Evolutionary conservation across 2,113 vertebrate species (phyloP), one percentile per base, ranked within the genome.

Genomic region (Abramis brama): DNA sequence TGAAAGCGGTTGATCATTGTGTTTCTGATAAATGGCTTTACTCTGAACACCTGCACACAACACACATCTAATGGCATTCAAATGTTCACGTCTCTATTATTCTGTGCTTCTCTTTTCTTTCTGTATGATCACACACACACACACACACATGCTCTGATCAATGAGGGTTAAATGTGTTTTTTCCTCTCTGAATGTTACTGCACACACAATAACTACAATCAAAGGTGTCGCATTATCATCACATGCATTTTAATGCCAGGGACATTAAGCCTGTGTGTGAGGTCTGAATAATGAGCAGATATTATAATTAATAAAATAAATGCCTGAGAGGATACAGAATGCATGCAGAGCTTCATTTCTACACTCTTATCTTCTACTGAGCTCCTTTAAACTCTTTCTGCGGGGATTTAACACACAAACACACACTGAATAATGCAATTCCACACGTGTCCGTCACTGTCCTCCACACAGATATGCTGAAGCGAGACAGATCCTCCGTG

Each of bases 21-120:
- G 15, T 10, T 11, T 43, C 59, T 33, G 23, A 36, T 75, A 55
- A 55, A 85, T 47, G 70, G 80, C 76, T 81, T 73, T 62, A 59
- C 68, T n/a, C 77, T 4, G 57, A 50, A 85, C 86, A 87, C 86
- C 86, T 85, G 86, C 82, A 68, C 77, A 78, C 15, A 12, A 62
- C 60, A 62, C 60, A 74, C 71, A 27, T 78, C 60, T 57, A 17
- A 85, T 36, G 79, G 87, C 79, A 85, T 88, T 75, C 79, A 71
- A 19, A 62, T 64, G 36, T 12, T 60, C 57, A 43, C 4, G 47
- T 2, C 64, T 3, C 82, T 73, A 57, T 85, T 77, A 47, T 82
- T 66, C 59, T 12, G 8, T 19, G 6, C 64, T 1, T 4, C 33
- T 77, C 59, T 64, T 47, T 59, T 76, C 5, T 64, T 45, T 84